These are phyloP conservation scores for Etia nguti DNA, from an alignment of 2,113 vertebrate genomes.

Conservation along the genomic window DNA sequence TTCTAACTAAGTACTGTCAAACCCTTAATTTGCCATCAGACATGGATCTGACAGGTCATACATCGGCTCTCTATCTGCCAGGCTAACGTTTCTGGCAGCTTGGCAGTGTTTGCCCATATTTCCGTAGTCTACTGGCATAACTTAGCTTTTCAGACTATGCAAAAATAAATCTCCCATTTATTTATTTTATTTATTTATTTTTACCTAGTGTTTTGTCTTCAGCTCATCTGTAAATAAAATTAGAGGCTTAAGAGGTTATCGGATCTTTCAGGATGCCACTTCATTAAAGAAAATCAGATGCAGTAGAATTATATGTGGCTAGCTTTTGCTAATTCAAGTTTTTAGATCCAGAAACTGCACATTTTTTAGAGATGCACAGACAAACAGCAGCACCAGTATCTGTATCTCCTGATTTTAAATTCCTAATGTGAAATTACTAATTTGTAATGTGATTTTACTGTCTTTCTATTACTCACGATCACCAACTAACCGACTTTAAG, in stretches of 20 bases:
- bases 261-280: not conserved
- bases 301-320: not conserved
- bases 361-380: not conserved
- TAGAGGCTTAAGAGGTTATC: not conserved
- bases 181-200: not conserved
- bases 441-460: not conserved
- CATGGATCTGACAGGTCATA: not conserved
- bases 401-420: not conserved
- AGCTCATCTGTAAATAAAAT: not conserved
- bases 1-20: constrained; percentile 26
- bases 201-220: not conserved
- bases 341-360: not conserved
- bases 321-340: not conserved
- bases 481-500: not conserved
- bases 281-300: not conserved
- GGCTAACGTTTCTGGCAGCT: not conserved
- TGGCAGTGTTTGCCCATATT: not conserved
- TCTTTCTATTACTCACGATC: not conserved
- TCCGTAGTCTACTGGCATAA: not conserved
- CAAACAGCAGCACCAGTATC: not conserved
- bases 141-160: not conserved
- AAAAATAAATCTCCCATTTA: not conserved
- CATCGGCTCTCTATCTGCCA: not conserved
- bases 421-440: not conserved
- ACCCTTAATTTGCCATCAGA: not conserved